Evolutionary conservation across 2,113 vertebrate genomes (phyloP).

Genomic region (Glareola pratincola): DNA sequence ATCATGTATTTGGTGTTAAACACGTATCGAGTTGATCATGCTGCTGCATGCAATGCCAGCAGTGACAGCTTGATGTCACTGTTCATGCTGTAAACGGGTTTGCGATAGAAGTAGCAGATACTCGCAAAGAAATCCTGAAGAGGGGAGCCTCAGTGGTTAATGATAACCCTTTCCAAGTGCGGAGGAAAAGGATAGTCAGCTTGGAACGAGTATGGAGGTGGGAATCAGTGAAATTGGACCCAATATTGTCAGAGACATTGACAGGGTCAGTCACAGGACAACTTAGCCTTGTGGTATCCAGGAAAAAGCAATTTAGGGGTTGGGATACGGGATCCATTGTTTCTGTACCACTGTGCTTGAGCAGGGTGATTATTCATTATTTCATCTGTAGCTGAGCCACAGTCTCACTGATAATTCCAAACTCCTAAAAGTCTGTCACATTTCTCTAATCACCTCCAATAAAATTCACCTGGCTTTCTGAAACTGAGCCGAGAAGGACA

Average conservation of each 20-base stretch:
- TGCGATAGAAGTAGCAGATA: background rate
- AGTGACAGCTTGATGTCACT: conserved; percentile 13
- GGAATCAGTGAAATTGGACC: background rate
- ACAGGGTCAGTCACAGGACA: background rate
- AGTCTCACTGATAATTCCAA: background rate
- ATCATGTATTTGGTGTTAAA: background rate
- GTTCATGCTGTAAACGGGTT: background rate
- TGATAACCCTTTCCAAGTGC: background rate
- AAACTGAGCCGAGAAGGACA: background rate
- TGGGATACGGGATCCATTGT: background rate
- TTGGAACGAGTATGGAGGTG: fast-evolving
- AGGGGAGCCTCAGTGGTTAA: fast-evolving
- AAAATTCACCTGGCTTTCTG: background rate
- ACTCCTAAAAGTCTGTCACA: background rate
- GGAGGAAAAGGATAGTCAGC: background rate
- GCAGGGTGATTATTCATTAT: fast-evolving
- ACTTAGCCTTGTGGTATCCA: background rate
- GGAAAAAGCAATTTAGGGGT: background rate
- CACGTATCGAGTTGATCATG: no score
- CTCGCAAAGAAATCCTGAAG: fast-evolving
- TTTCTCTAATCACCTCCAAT: background rate
- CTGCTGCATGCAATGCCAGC: background rate
- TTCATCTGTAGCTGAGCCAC: background rate
- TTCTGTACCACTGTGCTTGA: fast-evolving
- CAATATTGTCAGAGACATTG: background rate